phyloP scores from a whole-genome alignment of 2,888 invertebrate species.

The Synanthedon formicaeformis region DNA sequence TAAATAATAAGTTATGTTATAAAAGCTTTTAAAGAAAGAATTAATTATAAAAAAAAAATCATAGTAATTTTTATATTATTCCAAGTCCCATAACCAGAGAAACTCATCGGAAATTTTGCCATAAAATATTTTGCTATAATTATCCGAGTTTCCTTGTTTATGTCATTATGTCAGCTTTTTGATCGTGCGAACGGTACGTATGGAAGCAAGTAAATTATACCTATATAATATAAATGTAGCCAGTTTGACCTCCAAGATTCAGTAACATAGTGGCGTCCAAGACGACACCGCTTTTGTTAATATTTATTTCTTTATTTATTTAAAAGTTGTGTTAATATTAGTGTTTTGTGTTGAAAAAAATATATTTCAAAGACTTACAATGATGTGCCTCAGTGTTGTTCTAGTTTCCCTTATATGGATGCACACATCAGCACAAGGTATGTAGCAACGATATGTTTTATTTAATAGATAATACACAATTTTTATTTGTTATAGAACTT shows the following conservation, averaged over 20 bases:
- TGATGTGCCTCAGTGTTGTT: constrained; percentile 18
- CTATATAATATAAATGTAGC: constrained; percentile 38
- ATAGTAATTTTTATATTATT: too few relatives aligned
- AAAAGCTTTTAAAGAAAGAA: too few relatives aligned
- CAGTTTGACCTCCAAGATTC: constrained; percentile 54
- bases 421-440: constrained; percentile 7
- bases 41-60: too few relatives aligned
- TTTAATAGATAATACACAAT: too few relatives aligned
- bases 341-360: constrained; percentile 5
- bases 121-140: not conserved
- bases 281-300: constrained; percentile 12
- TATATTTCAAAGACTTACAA: constrained; percentile 13
- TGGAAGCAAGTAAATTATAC: constrained; percentile 27
- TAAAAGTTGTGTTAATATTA: not conserved
- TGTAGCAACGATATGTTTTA: too few relatives aligned
- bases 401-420: constrained; percentile 28
- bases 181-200: constrained; percentile 30
- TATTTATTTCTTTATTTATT: constrained; percentile 4
- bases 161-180: not conserved
- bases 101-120: not conserved
- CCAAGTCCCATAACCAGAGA: too few relatives aligned
- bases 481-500: too few relatives aligned
- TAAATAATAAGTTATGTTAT: too few relatives aligned
- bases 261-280: constrained; percentile 34
- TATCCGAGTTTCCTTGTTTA: not conserved